These are phyloP conservation scores for Scyliorhinus canicula DNA, from an alignment of 2,797 vertebrate genomes.

Conservation along the genomic window DNA sequence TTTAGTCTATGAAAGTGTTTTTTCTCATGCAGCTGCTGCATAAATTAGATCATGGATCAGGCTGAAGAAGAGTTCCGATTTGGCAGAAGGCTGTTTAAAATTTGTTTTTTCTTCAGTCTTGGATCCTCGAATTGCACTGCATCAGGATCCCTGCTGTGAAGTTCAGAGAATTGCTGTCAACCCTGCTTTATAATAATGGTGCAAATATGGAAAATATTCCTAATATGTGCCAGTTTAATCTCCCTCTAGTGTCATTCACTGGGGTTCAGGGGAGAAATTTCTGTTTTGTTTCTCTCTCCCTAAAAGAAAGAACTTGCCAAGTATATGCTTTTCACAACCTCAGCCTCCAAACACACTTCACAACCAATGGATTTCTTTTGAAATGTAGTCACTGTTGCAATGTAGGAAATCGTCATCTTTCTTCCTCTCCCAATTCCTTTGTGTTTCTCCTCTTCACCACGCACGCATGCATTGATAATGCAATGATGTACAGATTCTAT, in stretches of 20 bases:
- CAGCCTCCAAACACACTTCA: not conserved
- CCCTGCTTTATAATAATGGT: not conserved
- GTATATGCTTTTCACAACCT: not conserved
- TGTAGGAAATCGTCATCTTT: not conserved
- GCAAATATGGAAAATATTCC: slow-evolving; percentile 4
- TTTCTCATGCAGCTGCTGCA: slow-evolving; percentile 26
- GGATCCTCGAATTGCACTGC: not conserved
- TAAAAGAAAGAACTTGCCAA: not conserved
- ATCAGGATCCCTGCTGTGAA: not conserved
- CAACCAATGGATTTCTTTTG: not conserved
- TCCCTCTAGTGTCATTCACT: not conserved
- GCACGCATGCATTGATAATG: not conserved
- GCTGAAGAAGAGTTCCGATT: slow-evolving; percentile 4
- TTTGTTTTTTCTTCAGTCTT: not conserved
- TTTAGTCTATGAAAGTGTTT: slow-evolving; percentile 19
- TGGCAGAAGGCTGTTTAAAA: not conserved
- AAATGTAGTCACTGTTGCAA: not conserved
- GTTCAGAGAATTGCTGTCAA: not conserved
- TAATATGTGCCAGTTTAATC: not conserved
- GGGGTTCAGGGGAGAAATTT: not conserved
- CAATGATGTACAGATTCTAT: too few relatives aligned
- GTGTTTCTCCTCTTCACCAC: not conserved
- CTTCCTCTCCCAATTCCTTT: not conserved
- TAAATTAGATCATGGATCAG: slow-evolving; percentile 24
- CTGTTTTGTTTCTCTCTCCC: not conserved